Percentiles rank a stretch among this genome's conserved stretches.
Conservation (phyloP, 1,140 invertebrate genomes). For the Atopsyche davidsoni region DNA sequence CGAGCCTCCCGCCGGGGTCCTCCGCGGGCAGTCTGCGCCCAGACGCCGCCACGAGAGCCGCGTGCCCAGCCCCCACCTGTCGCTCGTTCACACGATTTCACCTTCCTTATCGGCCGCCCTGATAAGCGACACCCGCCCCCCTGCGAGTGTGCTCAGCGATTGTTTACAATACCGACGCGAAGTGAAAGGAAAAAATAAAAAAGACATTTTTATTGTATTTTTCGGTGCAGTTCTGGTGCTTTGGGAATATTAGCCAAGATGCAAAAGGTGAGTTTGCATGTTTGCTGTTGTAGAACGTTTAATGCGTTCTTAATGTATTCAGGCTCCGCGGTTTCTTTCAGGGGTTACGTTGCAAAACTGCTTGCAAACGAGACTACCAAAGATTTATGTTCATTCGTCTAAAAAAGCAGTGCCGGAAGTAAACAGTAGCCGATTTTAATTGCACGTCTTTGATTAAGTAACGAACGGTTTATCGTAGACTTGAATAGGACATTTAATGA, state of each 20-base stretch:
- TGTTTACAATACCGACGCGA: conserved; percentile 1
- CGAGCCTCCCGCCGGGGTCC: background rate
- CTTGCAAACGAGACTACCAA: no score
- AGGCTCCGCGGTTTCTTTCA: no score
- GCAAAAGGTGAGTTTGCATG: conserved; percentile 9
- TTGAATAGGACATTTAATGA: no score
- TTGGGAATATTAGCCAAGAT: conserved; percentile 12
- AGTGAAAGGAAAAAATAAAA: conserved; percentile 5
- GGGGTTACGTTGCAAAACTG: no score
- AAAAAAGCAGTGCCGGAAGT: no score
- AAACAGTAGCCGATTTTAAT: no score
- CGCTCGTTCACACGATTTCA: conserved; percentile 19
- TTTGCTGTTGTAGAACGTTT: no score
- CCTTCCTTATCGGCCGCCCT: background rate
- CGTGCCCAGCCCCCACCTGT: background rate
- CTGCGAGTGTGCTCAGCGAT: background rate
- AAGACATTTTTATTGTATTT: background rate
- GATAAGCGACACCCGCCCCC: background rate
- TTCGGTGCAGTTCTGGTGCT: background rate
- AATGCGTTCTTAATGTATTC: no score
- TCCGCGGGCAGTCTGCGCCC: conserved; percentile 9
- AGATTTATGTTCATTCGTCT: no score
- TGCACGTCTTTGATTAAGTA: no score
- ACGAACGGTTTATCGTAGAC: no score
- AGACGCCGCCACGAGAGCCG: conserved; percentile 12